These are phyloP conservation scores for Drosophila multiciliata DNA, from an alignment of 2,888 invertebrate genomes.

Conservation along the genomic window DNA sequence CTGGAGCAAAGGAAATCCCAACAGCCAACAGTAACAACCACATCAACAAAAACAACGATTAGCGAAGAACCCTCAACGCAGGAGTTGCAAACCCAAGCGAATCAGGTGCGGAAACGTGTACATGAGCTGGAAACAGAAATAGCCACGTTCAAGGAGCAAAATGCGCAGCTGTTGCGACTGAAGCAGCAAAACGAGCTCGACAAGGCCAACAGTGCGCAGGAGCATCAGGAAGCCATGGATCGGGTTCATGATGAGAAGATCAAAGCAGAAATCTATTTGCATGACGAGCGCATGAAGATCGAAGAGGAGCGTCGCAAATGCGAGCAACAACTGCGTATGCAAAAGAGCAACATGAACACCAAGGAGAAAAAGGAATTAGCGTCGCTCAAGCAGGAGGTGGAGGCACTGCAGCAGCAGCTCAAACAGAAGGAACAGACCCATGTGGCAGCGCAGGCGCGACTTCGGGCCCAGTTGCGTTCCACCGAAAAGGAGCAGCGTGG, in stretches of 20 bases:
- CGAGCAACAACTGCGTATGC: conserved; percentile 89
- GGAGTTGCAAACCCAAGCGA: conserved; percentile 71
- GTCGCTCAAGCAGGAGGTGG: conserved; percentile 88
- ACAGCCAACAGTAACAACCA: not conserved
- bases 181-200: conserved; percentile 88
- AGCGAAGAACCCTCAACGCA: conserved; percentile 47
- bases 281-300: conserved; percentile 89
- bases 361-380: conserved; percentile 90
- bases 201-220: conserved; percentile 87
- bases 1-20: conserved; percentile 63
- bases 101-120: conserved; percentile 86
- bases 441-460: conserved; percentile 89
- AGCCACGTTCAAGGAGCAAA: conserved; percentile 86
- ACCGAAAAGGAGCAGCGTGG: conserved; percentile 89
- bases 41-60: not conserved
- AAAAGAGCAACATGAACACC: conserved; percentile 88
- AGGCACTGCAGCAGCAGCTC: conserved; percentile 88
- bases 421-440: conserved; percentile 91
- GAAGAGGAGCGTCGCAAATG: conserved; percentile 88
- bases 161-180: conserved; percentile 86
- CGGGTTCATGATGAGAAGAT: conserved; percentile 89
- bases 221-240: conserved; percentile 87
- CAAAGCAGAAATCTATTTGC: conserved; percentile 88
- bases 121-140: conserved; percentile 89
- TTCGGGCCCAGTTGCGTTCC: conserved; percentile 90